Percentiles rank a stretch among this genome's conserved stretches.
phyloP scores from a whole-genome alignment of 2,113 vertebrate genomes.

The Chaetura pelagica region DNA sequence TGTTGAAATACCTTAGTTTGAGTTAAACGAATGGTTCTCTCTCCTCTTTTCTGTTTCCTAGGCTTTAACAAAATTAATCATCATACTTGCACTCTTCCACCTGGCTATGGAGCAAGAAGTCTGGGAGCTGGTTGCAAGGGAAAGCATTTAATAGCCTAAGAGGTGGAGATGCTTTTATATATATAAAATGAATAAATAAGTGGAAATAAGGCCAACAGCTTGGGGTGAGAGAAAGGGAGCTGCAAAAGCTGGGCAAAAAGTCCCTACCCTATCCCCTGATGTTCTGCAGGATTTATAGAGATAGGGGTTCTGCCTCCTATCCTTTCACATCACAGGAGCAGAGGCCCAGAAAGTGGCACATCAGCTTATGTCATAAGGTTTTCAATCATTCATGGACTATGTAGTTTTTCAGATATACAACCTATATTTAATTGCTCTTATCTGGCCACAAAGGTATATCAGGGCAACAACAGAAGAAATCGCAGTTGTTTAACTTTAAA shows the following conservation, averaged over 20 bases:
- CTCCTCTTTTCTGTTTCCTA: neutral
- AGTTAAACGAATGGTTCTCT: neutral
- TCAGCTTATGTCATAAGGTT: neutral
- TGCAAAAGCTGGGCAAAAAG: neutral
- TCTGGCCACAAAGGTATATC: neutral
- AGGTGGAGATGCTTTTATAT: neutral
- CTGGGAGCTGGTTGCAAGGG: neutral
- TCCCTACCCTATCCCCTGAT: accelerated
- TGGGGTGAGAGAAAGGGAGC: neutral
- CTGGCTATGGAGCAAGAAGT: neutral
- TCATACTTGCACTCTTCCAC: neutral
- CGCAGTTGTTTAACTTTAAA: neutral
- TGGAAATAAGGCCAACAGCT: neutral
- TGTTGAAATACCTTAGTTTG: neutral
- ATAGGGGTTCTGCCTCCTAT: accelerated
- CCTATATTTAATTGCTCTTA: neutral
- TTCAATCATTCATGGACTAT: neutral
- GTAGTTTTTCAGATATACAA: neutral
- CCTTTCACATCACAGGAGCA: neutral
- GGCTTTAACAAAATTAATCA: neutral
- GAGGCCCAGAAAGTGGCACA: neutral
- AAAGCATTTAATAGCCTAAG: neutral
- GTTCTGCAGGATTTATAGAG: neutral
- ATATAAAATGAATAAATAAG: neutral
- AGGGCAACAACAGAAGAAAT: neutral